Evolutionary conservation across 1,140 invertebrate species (phyloP).

Genomic region (Ridgeia piscesae): DNA sequence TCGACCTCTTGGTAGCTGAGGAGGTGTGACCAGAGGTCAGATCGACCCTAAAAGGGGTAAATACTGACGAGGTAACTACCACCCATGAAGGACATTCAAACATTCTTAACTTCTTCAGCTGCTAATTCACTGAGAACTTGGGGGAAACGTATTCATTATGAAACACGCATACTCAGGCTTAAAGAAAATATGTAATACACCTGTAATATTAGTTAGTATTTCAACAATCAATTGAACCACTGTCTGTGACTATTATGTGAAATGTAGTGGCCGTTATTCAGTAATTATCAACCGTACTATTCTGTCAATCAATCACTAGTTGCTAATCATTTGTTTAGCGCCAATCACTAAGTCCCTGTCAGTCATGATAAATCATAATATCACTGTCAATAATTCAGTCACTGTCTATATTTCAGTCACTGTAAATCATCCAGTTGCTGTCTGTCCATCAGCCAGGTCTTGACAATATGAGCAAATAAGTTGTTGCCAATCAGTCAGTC

Average conservation of each 20-base stretch:
- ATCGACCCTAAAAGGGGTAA: slow-evolving; percentile 72
- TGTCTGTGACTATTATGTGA: too few species aligned
- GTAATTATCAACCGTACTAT: too few species aligned
- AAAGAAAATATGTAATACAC: background rate
- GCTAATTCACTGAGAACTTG: too few species aligned
- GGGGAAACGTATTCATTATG: too few species aligned
- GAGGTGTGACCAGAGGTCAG: slow-evolving; percentile 91
- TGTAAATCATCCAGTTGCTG: background rate
- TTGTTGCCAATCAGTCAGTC: slow-evolving; percentile 37
- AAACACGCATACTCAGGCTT: background rate
- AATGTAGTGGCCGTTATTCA: too few species aligned
- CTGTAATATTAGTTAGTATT: too few species aligned
- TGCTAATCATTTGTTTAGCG: too few species aligned
- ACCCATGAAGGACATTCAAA: background rate
- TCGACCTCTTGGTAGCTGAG: slow-evolving; percentile 85
- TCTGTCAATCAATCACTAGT: too few species aligned
- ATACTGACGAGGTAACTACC: background rate
- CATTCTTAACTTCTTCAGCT: too few species aligned
- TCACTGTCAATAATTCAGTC: slow-evolving; percentile 37
- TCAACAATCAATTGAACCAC: too few species aligned
- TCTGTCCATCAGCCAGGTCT: background rate
- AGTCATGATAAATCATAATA: background rate
- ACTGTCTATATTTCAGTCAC: background rate
- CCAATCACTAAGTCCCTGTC: too few species aligned
- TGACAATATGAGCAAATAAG: too few species aligned